Evolutionary conservation across 2,797 vertebrate genomes (phyloP).

Genomic region (Telmatherina bonti): DNA sequence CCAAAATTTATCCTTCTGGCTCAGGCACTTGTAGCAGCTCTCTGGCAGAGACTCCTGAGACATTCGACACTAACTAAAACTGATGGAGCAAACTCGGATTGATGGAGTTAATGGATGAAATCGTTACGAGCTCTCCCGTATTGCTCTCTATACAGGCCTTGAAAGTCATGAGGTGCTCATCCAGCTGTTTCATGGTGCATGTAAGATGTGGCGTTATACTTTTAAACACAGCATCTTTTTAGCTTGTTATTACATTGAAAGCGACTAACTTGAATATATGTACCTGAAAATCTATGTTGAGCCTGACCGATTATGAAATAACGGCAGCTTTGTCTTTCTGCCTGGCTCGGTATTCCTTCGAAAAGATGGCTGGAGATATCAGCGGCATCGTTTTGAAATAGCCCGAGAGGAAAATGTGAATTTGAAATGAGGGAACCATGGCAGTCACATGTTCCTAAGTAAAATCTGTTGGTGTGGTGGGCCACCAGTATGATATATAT

Average conservation of each 20-base stretch:
- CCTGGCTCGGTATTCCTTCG: conserved; percentile 28
- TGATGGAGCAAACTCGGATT: conserved; percentile 73
- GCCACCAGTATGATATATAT: conserved; percentile 37
- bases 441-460: conserved; percentile 46
- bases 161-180: conserved; percentile 58
- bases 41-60: conserved; percentile 55
- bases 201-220: conserved; percentile 68
- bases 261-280: conserved; percentile 40
- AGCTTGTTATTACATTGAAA: conserved; percentile 57
- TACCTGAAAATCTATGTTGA: conserved; percentile 46
- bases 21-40: conserved; percentile 66
- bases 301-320: conserved; percentile 65
- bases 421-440: conserved; percentile 58
- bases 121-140: conserved; percentile 46
- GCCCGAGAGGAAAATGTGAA: conserved; percentile 56
- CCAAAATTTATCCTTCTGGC: conserved; percentile 42
- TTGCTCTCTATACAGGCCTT: conserved; percentile 47
- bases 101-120: conserved; percentile 76
- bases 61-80: conserved; percentile 63
- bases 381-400: conserved; percentile 43
- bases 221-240: conserved; percentile 60
- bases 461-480: conserved; percentile 40
- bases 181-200: conserved; percentile 68
- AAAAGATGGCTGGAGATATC: conserved; percentile 55
- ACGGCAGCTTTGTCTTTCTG: conserved; percentile 53